Base-by-base conservation (phyloP, 2,113 vertebrate genomes). In the Rhinoderma darwinii region DNA sequence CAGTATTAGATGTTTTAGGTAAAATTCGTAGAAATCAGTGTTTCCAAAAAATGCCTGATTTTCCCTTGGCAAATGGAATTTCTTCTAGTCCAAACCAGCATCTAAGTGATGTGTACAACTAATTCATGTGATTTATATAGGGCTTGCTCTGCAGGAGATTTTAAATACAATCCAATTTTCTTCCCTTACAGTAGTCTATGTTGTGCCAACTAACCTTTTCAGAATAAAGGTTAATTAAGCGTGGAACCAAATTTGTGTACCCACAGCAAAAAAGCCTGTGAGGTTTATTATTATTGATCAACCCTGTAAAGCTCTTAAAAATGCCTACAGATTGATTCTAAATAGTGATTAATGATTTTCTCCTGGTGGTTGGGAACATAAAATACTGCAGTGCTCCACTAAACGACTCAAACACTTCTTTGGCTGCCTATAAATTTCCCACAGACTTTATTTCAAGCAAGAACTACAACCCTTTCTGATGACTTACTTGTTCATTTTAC, bases 271-370 rank as follows among this genome's bases (percentile, higher is more conserved):
- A 47, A 43, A 74, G 37, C 39, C 39, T 43, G 10, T 2, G 4
- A 41, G 39, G 72, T 74, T 74, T 74, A 74, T 74, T 41, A 43
- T 74, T 74, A 74, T 74, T 74, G 72, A 74, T 74, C 72, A 74
- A 72, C 68, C 9, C 72, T 43, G 25, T 43, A n/a, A 74, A 41
- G 39, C 39, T 74, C 43, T 43, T 74, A 74, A 74, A 74, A 74
- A 74, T 41, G 72, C 39, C 39, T 74, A 41, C 72, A 74, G 39
- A 74, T 74, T 74, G 72, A 74, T 74, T 74, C 39, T 74, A 43
- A 74, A 74, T 74, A 74, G 72, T 74, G 72, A 74, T 74, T 74
- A 74, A 74, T 74, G 72, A 43, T 74, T 74, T 30, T 74, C 43
- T 74, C 39, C 72, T n/a, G 39, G 39, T 43, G 72, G 15, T 72